phyloP scores from a whole-genome alignment of 2,888 invertebrate species.

The Noctua pronuba region DNA sequence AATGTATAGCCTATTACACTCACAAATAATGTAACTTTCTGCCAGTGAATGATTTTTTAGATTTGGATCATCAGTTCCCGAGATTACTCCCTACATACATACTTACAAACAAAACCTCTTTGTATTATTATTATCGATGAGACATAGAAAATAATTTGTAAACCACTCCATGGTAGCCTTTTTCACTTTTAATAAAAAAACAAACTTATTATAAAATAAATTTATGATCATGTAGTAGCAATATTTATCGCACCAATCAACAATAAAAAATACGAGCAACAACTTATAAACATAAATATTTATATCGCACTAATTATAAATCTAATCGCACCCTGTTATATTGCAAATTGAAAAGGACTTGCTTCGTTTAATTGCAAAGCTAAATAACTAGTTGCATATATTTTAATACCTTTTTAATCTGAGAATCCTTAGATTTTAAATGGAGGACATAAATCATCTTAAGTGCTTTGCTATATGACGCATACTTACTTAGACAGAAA shows the following conservation, averaged over 20 bases:
- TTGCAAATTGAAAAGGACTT: constrained; percentile 48
- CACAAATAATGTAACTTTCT: too few relatives aligned
- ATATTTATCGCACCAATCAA: constrained; percentile 18
- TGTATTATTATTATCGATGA: too few relatives aligned
- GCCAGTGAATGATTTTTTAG: too few relatives aligned
- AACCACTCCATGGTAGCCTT: too few relatives aligned
- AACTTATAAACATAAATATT: constrained; percentile 4
- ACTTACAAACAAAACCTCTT: too few relatives aligned
- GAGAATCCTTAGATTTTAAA: constrained; percentile 27
- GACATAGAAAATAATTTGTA: background rate
- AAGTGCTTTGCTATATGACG: background rate
- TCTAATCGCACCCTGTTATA: constrained; percentile 32
- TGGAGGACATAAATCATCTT: constrained; percentile 14
- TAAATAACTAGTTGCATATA: constrained; percentile 22
- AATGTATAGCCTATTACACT: too few relatives aligned
- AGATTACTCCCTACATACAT: too few relatives aligned
- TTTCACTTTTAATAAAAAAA: too few relatives aligned
- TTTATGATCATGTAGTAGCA: background rate
- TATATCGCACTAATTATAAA: constrained; percentile 29
- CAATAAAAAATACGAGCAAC: constrained; percentile 1
- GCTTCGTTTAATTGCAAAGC: constrained; percentile 2
- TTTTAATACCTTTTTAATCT: constrained; percentile 47
- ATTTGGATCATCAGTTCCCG: too few relatives aligned
- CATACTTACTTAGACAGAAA: background rate
- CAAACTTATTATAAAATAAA: background rate